phyloP scores from a whole-genome alignment of 1,140 invertebrate genomes.

The Muscidifurax raptorellus region DNA sequence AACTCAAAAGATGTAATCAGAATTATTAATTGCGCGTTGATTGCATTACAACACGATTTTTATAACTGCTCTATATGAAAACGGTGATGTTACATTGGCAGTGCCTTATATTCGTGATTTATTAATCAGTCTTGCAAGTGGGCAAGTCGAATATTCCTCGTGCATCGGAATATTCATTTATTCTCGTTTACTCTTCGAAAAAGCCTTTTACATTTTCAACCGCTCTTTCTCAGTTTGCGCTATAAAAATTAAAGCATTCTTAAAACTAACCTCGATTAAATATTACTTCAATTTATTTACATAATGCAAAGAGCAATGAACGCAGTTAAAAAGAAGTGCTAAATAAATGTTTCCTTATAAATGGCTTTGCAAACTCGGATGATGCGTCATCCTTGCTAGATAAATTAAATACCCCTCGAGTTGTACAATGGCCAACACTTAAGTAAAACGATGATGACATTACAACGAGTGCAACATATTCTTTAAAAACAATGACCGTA shows the following conservation, averaged over 20 bases:
- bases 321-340: slow-evolving; percentile 5
- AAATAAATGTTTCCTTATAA: no score
- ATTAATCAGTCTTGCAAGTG: slow-evolving; percentile 52
- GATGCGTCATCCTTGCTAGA: no score
- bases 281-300: slow-evolving; percentile 33
- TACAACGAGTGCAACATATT: neutral
- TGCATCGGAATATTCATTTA: slow-evolving; percentile 8
- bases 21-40: slow-evolving; percentile 27
- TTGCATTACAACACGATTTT: neutral
- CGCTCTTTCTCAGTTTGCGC: neutral
- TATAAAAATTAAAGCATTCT: slow-evolving; percentile 34
- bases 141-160: slow-evolving; percentile 33
- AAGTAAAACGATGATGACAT: neutral
- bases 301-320: slow-evolving; percentile 3
- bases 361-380: no score
- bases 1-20: slow-evolving; percentile 41
- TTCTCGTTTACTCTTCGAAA: neutral
- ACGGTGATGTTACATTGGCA: slow-evolving; percentile 9
- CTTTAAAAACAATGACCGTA: neutral
- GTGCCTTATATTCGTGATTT: slow-evolving; percentile 38
- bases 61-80: neutral
- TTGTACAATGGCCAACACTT: no score
- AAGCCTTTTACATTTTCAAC: neutral
- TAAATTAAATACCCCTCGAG: no score
- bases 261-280: slow-evolving; percentile 35